Conservation (phyloP, 1,140 invertebrate genomes). For the Drosophila neocordata region DNA sequence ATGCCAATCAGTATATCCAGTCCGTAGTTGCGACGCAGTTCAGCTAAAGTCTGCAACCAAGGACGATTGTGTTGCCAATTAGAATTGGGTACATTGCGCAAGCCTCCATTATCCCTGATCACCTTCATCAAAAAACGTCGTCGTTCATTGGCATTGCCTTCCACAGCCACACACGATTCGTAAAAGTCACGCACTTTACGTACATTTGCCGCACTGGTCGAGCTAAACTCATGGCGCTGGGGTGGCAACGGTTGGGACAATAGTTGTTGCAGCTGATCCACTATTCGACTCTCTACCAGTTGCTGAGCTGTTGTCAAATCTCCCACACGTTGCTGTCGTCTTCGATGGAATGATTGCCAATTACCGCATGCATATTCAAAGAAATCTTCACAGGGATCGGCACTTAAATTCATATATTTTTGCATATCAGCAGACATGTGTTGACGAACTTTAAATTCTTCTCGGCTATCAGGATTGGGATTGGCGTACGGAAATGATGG, state of each 20-base stretch:
- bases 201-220: constrained; percentile 30
- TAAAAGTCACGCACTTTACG: constrained; percentile 91
- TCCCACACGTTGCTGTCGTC: constrained; percentile 33
- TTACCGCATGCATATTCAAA: constrained; percentile 85
- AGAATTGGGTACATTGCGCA: constrained; percentile 48
- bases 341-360: constrained; percentile 84
- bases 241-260: constrained; percentile 37
- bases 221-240: constrained; percentile 39
- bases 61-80: constrained; percentile 55
- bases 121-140: constrained; percentile 54
- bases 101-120: constrained; percentile 53
- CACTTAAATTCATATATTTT: constrained; percentile 89
- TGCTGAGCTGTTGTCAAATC: constrained; percentile 52
- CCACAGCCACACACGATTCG: constrained; percentile 89
- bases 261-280: constrained; percentile 47
- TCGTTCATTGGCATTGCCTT: constrained; percentile 34
- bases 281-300: constrained; percentile 40
- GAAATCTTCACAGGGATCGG: constrained; percentile 94
- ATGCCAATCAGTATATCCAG: constrained; percentile 70
- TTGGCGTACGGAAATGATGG: constrained; percentile 5
- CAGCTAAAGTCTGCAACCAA: constrained; percentile 58
- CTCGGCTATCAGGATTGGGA: constrained; percentile 27
- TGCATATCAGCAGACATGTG: constrained; percentile 85
- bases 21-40: constrained; percentile 60
- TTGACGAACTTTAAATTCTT: constrained; percentile 45